These are phyloP conservation scores for Diorhabda sublineata DNA, from an alignment of 1,140 invertebrate species.

Conservation along the genomic window DNA sequence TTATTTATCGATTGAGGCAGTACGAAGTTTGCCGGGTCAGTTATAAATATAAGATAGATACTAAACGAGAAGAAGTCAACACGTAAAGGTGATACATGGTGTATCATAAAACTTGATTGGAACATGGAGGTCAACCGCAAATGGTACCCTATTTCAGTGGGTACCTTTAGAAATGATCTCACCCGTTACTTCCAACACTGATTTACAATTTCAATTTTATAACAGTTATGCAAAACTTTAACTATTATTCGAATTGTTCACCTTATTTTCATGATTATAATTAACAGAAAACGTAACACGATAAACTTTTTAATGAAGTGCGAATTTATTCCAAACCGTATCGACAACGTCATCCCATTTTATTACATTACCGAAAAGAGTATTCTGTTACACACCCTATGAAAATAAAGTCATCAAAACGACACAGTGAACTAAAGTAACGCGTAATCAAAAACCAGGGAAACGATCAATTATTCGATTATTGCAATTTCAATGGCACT, in stretches of 20 bases:
- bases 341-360: not conserved
- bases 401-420: slow-evolving; percentile 18
- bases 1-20: no score
- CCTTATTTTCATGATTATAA: not conserved
- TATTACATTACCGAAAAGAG: not conserved
- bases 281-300: not conserved
- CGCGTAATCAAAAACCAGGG: slow-evolving; percentile 31
- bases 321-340: not conserved
- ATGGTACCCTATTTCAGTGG: no score
- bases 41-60: no score
- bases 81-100: no score
- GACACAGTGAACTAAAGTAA: slow-evolving; percentile 20
- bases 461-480: slow-evolving; percentile 39
- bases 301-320: not conserved
- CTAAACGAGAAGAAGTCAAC: no score
- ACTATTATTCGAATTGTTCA: not conserved
- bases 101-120: no score
- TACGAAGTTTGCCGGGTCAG: no score
- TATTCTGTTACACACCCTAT: not conserved
- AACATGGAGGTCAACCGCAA: no score
- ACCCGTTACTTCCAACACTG: no score
- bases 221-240: no score
- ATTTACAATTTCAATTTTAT: no score
- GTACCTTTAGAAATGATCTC: no score
- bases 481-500: slow-evolving; percentile 37